A percentile compares a stretch with the other conserved stretches of the same genome.
Evolutionary conservation across 2,888 invertebrate species (phyloP).

Genomic region (Electrophaes corylata): DNA sequence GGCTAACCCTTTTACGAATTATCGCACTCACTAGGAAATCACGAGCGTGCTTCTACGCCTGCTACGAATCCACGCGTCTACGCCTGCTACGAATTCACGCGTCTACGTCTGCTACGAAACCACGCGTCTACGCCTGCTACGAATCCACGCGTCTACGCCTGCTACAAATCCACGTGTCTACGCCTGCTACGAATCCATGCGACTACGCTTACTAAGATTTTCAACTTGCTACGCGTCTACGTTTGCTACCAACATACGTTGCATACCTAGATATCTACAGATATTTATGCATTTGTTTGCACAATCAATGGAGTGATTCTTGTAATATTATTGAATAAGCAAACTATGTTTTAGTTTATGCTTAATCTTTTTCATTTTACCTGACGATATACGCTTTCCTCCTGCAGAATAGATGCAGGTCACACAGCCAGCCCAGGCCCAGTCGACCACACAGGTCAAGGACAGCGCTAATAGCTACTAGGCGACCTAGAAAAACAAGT

Average conservation of each 20-base stretch:
- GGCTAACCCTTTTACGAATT: no score
- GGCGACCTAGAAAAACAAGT: constrained; percentile 77
- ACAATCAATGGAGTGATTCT: no score
- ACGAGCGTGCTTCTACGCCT: not conserved
- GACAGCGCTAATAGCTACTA: constrained; percentile 90
- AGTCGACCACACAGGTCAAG: constrained; percentile 89
- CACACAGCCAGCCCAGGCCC: constrained; percentile 89
- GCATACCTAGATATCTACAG: no score
- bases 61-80: no score
- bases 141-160: no score
- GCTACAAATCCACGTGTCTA: not conserved
- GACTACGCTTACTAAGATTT: not conserved
- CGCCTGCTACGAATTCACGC: no score
- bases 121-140: no score
- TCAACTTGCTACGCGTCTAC: not conserved
- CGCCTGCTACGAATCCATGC: not conserved
- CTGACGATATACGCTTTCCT: constrained; percentile 89
- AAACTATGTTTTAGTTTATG: no score
- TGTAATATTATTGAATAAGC: no score
- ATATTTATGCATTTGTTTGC: no score
- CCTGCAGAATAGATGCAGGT: constrained; percentile 88
- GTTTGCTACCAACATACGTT: not conserved
- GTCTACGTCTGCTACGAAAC: no score
- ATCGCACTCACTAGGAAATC: no score
- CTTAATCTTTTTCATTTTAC: constrained; percentile 58